Evolutionary conservation across 2,797 vertebrate genomes (phyloP).

Genomic region (Acanthis flammea): DNA sequence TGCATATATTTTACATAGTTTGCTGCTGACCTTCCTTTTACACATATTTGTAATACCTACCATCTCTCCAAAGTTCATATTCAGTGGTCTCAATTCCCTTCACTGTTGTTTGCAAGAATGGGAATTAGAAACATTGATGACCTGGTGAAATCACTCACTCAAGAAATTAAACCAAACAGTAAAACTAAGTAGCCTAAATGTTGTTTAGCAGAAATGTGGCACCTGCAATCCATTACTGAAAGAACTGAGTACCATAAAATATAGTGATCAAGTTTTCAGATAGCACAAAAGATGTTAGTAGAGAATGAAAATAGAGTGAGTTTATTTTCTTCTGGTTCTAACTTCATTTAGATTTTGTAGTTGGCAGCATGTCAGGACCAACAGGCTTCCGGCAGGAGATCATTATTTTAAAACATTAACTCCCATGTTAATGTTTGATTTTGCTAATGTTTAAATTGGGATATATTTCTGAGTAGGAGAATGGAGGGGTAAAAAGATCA

Average conservation of each 20-base stretch:
- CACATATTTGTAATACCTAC: neutral
- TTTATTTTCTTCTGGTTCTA: conserved; percentile 47
- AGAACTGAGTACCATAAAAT: conserved; percentile 6
- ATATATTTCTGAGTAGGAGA: conserved; percentile 15
- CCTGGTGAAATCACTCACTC: conserved; percentile 47
- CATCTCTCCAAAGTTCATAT: neutral
- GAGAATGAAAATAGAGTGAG: conserved; percentile 8
- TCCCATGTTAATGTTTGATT: conserved; percentile 54
- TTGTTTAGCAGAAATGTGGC: conserved; percentile 14
- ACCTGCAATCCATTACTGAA: conserved; percentile 62
- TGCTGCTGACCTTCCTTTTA: neutral
- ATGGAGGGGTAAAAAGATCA: neutral
- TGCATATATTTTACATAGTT: neutral
- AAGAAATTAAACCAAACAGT: conserved; percentile 58
- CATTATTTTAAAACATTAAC: conserved; percentile 61
- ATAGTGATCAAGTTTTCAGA: conserved; percentile 3
- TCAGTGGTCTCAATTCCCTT: neutral
- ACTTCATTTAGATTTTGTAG: conserved; percentile 57
- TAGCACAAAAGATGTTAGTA: neutral
- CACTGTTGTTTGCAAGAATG: neutral
- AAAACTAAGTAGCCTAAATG: conserved; percentile 57
- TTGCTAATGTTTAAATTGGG: conserved; percentile 49
- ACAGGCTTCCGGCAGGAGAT: conserved; percentile 45
- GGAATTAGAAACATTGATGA: conserved; percentile 43
- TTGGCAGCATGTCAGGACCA: conserved; percentile 29